These are phyloP conservation scores for Sebastes vulpes DNA, from an alignment of 2,797 vertebrate species.

Conservation along the genomic window DNA sequence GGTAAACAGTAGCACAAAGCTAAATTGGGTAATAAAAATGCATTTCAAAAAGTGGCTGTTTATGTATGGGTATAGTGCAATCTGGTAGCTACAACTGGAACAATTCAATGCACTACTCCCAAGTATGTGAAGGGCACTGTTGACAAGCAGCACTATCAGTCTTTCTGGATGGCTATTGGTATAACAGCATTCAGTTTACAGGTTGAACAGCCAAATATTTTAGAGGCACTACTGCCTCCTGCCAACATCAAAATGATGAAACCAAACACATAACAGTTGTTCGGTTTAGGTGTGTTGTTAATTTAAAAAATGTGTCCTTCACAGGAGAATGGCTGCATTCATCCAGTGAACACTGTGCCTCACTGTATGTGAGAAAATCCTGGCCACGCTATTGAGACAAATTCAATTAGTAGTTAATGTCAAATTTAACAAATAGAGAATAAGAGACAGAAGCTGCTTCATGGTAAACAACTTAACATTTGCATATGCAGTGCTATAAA, in stretches of 20 bases:
- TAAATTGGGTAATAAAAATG: slow-evolving; percentile 14
- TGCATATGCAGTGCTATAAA: no score
- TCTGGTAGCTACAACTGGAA: neutral
- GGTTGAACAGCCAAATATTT: neutral
- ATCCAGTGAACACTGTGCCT: neutral
- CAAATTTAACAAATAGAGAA: neutral
- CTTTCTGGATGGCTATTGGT: slow-evolving; percentile 3
- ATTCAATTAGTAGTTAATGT: neutral
- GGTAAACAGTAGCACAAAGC: slow-evolving; percentile 20
- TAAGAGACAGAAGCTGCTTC: neutral
- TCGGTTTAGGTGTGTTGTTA: neutral
- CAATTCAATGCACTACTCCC: slow-evolving; percentile 1
- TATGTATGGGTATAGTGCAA: neutral
- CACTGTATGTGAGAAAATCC: neutral
- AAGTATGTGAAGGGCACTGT: neutral
- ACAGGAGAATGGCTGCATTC: neutral
- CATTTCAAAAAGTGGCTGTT: neutral
- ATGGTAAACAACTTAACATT: neutral
- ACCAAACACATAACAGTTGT: slow-evolving; percentile 1
- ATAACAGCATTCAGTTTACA: slow-evolving; percentile 1
- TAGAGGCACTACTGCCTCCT: neutral
- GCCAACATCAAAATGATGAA: slow-evolving; percentile 12
- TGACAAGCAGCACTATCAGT: neutral
- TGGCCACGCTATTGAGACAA: neutral
- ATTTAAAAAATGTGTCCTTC: slow-evolving; percentile 15